phyloP scores from a whole-genome alignment of 2,888 invertebrate species.

The Metallyticus violacea region DNA sequence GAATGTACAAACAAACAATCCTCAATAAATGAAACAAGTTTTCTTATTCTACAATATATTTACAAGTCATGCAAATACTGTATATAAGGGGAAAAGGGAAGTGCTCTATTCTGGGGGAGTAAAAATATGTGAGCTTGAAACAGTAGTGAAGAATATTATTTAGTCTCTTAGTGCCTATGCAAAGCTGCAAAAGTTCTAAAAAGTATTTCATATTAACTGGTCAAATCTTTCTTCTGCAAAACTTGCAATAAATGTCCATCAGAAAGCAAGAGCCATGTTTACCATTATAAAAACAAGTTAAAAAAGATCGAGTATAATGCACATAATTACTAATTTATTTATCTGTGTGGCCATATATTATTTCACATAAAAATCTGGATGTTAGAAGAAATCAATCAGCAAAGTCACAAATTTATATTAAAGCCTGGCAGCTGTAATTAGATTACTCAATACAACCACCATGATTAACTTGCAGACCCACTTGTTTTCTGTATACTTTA shows the following conservation, averaged over 20 bases:
- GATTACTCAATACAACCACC: background rate
- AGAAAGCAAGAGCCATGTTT: background rate
- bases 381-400: background rate
- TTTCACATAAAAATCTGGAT: background rate
- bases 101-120: background rate
- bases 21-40: background rate
- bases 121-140: background rate
- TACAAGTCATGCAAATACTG: constrained; percentile 9
- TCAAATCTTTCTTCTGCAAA: background rate
- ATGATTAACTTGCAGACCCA: background rate
- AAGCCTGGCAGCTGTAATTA: background rate
- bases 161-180: background rate
- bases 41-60: background rate
- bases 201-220: background rate
- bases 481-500: background rate
- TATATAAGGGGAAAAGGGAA: background rate
- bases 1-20: background rate
- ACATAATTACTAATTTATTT: background rate
- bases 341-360: background rate
- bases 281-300: background rate
- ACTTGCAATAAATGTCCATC: background rate
- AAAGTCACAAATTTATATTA: background rate
- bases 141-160: background rate
- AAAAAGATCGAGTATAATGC: background rate
- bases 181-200: background rate